Conservation (phyloP, 64 coral and sea anemone genomes). For the Montipora efflorescens region DNA sequence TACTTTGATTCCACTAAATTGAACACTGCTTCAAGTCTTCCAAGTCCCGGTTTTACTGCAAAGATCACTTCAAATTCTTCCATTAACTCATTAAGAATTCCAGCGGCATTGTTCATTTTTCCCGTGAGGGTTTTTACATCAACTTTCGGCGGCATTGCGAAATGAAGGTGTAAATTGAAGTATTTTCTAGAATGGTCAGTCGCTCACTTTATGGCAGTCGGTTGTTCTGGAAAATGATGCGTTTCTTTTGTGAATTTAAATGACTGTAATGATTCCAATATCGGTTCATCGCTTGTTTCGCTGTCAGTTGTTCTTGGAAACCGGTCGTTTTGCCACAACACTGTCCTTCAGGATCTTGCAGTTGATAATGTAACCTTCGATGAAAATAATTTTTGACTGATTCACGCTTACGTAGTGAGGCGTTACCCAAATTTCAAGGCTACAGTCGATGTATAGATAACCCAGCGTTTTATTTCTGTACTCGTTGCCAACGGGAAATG, state of each 20-base stretch:
- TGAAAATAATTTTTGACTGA: not conserved
- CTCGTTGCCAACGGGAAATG: not conserved
- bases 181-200: no score
- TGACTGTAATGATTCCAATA: no score
- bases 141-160: not conserved
- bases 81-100: no score
- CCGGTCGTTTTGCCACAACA: not conserved
- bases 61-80: not conserved
- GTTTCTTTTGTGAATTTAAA: no score
- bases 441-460: not conserved
- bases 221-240: no score
- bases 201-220: no score
- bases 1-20: no score
- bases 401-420: slow-evolving; percentile 17
- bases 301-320: not conserved
- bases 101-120: not conserved
- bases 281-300: no score
- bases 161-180: no score
- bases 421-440: slow-evolving; percentile 11
- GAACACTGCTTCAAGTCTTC: no score
- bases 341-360: not conserved
- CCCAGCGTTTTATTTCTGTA: no score
- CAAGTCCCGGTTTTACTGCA: not conserved
- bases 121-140: not conserved
- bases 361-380: no score